Evolutionary conservation across 2,113 vertebrate genomes (phyloP), one percentile per base, ranked within the genome.

Genomic region (Eretmochelys imbricata): DNA sequence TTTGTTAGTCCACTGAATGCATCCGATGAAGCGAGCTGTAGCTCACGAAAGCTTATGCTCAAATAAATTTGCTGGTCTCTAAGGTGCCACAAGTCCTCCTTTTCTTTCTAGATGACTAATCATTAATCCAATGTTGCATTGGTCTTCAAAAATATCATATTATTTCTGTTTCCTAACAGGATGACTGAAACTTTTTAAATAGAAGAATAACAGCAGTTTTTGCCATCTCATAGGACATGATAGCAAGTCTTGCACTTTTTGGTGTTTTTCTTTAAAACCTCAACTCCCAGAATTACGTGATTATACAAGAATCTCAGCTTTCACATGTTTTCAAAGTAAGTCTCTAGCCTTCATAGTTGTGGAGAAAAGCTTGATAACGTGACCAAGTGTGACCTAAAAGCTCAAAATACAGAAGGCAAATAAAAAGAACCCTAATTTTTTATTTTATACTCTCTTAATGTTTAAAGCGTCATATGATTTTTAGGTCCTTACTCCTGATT

Each of bases 251-350:
- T 95, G 20, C 31, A 31, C 59, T 62, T 94, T 25, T 75, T 22
- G 72, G 38, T 13, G 82, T 82, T 88, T 88, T 35, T 62, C 59
- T 62, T 85, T 92, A 57, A 96, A 96, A 91, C 25, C 55, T 85
- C 53, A 91, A 20, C 24, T 82, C 57, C 82, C 85, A 87, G 53
- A 91, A 5, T 82, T 59, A 90, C 84, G 46, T 0, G 0, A 78
- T 85, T 94, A 89, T 85, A 87, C 29, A 55, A 53, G 49, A 91
- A 91, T 85, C 5, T 10, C 31, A 79, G 7, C 1, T 85, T 87
- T 85, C 4, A 5, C 35, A 48, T 72, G 65, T 72, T 59, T 88
- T 9, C 42, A 14, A 54, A 93, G 80, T 49, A 46, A 38, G 53
- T 48, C 84, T 95, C 82, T 84, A 65, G 3, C 86, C 92, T 27